Percentiles rank a stretch among this genome's conserved stretches.
Evolutionary conservation across 1,140 invertebrate species (phyloP).

Genomic region (Paramacrobiotus metropolitanus): DNA sequence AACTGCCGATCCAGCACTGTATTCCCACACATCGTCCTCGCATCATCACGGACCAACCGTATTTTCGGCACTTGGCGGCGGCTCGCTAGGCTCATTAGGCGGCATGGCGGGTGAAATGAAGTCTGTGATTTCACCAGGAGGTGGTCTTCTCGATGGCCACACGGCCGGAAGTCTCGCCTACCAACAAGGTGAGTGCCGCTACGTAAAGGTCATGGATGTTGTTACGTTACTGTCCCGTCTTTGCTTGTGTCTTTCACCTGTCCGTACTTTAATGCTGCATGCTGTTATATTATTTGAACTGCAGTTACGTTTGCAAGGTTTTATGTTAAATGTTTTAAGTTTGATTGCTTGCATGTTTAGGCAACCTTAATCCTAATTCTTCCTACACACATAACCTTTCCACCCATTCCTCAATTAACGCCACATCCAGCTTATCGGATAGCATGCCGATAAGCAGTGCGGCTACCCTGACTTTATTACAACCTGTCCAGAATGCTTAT

Average conservation of each 20-base stretch:
- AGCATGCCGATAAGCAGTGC: conserved; percentile 1
- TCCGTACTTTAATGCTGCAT: background rate
- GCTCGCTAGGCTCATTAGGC: conserved; percentile 1
- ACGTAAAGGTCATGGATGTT: background rate
- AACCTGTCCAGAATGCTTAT: background rate
- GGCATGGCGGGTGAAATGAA: background rate
- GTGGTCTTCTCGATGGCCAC: background rate
- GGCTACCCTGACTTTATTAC: background rate
- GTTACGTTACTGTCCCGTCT: background rate
- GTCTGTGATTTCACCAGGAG: background rate
- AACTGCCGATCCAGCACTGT: background rate
- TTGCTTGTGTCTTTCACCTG: too few species aligned
- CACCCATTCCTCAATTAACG: too few species aligned
- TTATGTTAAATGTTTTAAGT: background rate
- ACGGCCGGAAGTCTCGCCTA: background rate
- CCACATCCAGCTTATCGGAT: background rate
- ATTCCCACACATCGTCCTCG: background rate
- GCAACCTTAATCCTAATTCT: background rate
- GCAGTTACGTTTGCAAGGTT: background rate
- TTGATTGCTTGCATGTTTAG: background rate
- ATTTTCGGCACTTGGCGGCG: background rate
- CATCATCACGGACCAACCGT: background rate
- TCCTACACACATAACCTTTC: background rate
- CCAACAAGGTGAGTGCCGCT: background rate
- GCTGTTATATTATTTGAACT: background rate